These are phyloP conservation scores for Manis javanica DNA, from an alignment of 2,797 vertebrate genomes.

Conservation along the genomic window DNA sequence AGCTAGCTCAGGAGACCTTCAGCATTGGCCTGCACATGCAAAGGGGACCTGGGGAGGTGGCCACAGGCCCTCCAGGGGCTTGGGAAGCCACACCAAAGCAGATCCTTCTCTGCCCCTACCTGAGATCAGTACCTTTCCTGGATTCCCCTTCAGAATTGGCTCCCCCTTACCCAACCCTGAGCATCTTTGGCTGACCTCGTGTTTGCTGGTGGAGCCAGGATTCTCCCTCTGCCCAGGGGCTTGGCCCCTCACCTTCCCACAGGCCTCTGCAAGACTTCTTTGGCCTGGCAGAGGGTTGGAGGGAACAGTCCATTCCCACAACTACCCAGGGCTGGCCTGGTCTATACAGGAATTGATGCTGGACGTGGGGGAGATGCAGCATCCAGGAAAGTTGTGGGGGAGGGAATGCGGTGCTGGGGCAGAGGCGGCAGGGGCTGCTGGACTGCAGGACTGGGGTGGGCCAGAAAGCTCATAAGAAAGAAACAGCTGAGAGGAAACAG, in stretches of 20 bases:
- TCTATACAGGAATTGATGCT: neutral
- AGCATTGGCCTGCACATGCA: neutral
- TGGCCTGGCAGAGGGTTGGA: neutral
- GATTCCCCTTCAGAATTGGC: neutral
- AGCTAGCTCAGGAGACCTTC: neutral
- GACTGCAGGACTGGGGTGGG: neutral
- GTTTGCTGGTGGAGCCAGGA: neutral
- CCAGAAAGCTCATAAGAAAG: neutral
- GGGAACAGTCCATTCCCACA: neutral
- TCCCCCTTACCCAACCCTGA: neutral
- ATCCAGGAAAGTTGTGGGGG: accelerated
- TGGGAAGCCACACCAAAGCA: neutral
- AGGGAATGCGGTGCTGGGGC: too few relatives aligned
- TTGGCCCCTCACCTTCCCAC: neutral
- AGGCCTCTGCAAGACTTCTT: neutral
- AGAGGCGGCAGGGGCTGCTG: neutral
- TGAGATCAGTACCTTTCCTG: accelerated
- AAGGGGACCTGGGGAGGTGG: neutral
- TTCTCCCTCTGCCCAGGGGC: neutral
- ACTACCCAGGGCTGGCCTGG: neutral
- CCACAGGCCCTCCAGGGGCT: neutral
- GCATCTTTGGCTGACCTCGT: neutral
- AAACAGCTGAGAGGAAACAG: neutral
- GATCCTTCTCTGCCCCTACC: neutral
- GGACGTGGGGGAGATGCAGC: neutral